Evolutionary conservation across 2,888 invertebrate species (phyloP).

Genomic region (Eupithecia inturbata): DNA sequence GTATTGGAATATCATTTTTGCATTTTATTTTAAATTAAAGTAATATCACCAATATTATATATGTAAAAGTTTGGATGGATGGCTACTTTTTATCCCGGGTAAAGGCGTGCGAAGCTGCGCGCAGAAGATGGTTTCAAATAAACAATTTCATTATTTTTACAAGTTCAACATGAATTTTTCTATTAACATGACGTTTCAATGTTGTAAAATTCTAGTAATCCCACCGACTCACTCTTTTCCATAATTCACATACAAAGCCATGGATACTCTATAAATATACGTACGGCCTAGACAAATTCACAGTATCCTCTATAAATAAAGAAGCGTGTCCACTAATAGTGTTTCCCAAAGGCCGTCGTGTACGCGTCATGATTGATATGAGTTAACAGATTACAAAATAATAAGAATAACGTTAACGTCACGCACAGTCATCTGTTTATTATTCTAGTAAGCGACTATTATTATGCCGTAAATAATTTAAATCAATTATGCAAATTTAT

Average conservation of each 20-base stretch:
- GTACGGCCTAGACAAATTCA: conserved; percentile 52
- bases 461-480: neutral
- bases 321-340: conserved; percentile 46
- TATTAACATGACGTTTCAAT: too few relatives aligned
- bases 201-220: too few relatives aligned
- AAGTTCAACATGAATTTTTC: too few relatives aligned
- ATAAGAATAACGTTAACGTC: conserved; percentile 16
- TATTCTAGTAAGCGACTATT: neutral
- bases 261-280: conserved; percentile 35
- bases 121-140: too few relatives aligned
- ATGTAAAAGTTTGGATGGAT: neutral
- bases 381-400: conserved; percentile 16
- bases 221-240: neutral
- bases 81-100: too few relatives aligned
- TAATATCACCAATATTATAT: neutral
- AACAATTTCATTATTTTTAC: too few relatives aligned
- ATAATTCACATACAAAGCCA: conserved; percentile 6
- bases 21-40: too few relatives aligned
- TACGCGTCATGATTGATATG: conserved; percentile 19
- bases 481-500: neutral
- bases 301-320: conserved; percentile 53
- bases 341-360: conserved; percentile 57
- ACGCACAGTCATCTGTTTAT: conserved; percentile 5
- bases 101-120: too few relatives aligned
- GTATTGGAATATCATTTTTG: neutral